Conservation (phyloP, 1,140 invertebrate genomes). For the Littorina saxatilis region DNA sequence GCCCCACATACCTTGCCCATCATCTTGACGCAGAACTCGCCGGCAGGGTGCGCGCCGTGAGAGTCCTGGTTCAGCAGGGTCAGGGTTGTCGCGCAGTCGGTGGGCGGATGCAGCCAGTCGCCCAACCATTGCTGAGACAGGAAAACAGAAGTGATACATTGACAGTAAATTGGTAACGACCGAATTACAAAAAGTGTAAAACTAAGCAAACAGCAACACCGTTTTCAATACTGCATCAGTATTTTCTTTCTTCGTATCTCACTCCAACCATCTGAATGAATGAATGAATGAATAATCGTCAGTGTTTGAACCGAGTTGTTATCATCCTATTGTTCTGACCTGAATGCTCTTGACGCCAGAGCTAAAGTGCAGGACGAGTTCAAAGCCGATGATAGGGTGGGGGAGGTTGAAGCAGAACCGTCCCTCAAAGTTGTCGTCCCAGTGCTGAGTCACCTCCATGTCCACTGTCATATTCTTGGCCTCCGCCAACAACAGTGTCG, state of each 20-base stretch:
- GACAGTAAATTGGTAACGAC: no score
- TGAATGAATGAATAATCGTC: no score
- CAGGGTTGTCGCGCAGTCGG: constrained; percentile 25
- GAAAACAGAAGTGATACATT: neutral
- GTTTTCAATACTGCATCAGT: no score
- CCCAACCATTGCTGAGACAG: constrained; percentile 51
- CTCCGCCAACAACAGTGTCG: neutral
- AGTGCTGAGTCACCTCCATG: constrained; percentile 50
- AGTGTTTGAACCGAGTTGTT: no score
- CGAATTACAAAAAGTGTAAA: no score
- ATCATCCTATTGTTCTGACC: no score
- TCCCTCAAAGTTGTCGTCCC: constrained; percentile 55
- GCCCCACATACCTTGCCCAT: constrained; percentile 47
- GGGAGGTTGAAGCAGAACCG: constrained; percentile 41
- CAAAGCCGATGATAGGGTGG: constrained; percentile 48
- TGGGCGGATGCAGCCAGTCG: constrained; percentile 37
- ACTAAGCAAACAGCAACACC: no score
- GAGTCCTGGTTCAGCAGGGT: constrained; percentile 47
- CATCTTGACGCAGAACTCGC: constrained; percentile 46
- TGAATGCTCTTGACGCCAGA: constrained; percentile 45
- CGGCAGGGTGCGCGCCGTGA: constrained; percentile 50
- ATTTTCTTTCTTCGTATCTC: no score
- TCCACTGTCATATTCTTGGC: constrained; percentile 14
- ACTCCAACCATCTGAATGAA: no score
- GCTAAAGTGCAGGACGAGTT: constrained; percentile 47